These are phyloP conservation scores for Mamestra brassicae DNA, from an alignment of 2,888 invertebrate species.

Conservation along the genomic window DNA sequence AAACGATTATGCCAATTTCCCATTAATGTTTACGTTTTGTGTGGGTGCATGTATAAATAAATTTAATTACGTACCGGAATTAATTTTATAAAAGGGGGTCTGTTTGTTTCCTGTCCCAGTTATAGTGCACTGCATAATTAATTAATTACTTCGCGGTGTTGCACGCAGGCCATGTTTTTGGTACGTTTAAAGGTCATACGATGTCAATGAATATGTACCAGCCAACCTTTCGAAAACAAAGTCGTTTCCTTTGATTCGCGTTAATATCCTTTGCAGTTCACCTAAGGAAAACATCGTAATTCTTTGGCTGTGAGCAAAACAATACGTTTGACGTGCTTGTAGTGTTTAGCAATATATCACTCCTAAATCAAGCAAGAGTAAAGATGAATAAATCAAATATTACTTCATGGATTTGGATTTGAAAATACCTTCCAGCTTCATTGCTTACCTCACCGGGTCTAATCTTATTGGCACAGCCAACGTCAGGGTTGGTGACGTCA, in stretches of 20 bases:
- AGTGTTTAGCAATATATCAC: slow-evolving; percentile 36
- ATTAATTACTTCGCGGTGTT: slow-evolving; percentile 15
- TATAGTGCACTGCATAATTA: slow-evolving; percentile 38
- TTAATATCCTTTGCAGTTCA: not conserved
- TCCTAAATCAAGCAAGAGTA: slow-evolving; percentile 24
- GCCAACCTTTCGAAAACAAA: slow-evolving; percentile 6
- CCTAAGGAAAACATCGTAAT: slow-evolving; percentile 18
- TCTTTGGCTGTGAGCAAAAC: slow-evolving; percentile 14
- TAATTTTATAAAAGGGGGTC: not conserved
- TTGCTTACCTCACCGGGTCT: slow-evolving; percentile 37
- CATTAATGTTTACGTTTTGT: slow-evolving; percentile 51
- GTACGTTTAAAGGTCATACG: slow-evolving; percentile 14
- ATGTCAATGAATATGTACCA: not conserved
- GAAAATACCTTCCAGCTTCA: slow-evolving; percentile 41
- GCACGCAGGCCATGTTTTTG: slow-evolving; percentile 7
- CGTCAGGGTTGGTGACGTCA: slow-evolving; percentile 36
- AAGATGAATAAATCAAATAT: slow-evolving; percentile 51
- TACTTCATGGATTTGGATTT: slow-evolving; percentile 48
- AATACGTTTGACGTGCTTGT: slow-evolving; percentile 9
- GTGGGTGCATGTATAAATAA: slow-evolving; percentile 25
- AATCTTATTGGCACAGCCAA: slow-evolving; percentile 41
- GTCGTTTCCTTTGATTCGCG: not conserved
- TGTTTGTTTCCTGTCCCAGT: slow-evolving; percentile 21
- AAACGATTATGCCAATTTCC: slow-evolving; percentile 60
- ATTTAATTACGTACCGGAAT: slow-evolving; percentile 12